Conservation (phyloP, 1,140 invertebrate species). For the Octopus bimaculoides region DNA sequence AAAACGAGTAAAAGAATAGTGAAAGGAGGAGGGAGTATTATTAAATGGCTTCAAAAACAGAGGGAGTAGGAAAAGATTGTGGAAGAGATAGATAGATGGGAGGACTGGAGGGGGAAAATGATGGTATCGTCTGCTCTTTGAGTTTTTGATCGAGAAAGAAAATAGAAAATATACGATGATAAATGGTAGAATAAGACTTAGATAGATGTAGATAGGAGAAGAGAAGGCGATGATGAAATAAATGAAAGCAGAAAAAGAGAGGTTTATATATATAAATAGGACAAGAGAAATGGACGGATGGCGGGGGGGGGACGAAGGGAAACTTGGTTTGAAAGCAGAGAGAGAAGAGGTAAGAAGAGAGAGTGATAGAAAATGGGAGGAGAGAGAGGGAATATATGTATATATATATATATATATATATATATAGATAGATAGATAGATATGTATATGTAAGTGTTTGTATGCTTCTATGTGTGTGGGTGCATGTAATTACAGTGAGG, state of each 20-base stretch:
- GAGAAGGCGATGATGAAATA: background rate
- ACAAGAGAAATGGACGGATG: background rate
- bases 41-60: background rate
- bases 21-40: background rate
- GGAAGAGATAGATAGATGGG: background rate
- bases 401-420: too few relatives aligned
- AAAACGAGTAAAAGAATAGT: background rate
- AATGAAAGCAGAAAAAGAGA: background rate
- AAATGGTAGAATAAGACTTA: background rate
- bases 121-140: background rate
- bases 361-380: background rate
- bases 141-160: background rate
- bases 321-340: background rate
- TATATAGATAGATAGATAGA: too few relatives aligned
- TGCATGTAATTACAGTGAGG: too few relatives aligned
- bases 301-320: background rate
- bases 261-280: background rate
- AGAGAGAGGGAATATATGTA: background rate
- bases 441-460: too few relatives aligned
- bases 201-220: background rate
- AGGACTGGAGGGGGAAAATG: background rate
- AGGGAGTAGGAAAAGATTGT: background rate
- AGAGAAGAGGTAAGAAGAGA: background rate
- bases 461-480: too few relatives aligned
- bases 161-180: background rate